Base-by-base conservation (phyloP, 2,888 invertebrate species). In the Chrysina gloriosa region DNA sequence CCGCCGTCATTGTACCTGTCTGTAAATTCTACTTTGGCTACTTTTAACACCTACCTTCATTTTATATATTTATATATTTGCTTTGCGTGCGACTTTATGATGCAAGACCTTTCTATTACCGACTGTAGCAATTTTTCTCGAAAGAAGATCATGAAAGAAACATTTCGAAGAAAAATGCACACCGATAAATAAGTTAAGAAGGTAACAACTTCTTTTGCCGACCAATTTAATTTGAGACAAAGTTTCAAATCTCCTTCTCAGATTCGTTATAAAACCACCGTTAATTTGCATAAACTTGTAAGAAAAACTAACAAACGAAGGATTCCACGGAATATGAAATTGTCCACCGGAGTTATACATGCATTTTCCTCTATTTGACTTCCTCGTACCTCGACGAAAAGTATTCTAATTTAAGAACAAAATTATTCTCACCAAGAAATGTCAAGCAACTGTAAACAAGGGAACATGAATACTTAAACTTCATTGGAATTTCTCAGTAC, bases 231-330 rank as follows among this genome's bases (percentile, higher is more conserved):
- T 45, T 45, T 9, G 16, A 14, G n/a, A 45, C 48, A 48, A 23
- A 48, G 14, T 27, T 29, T 29, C n/a, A n/a, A n/a, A n/a, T n/a
- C n/a, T n/a, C n/a, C n/a, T n/a, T n/a, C n/a, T n/a, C n/a, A n/a
- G n/a, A n/a, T n/a, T n/a, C 52, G 9, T 52, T 52, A 29, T 14
- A 14, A 29, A 52, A 52, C 3, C 11, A 14, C 16, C 52, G 14
- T 29, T 19, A 52, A 52, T 52, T 52, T 52, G 52, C 52, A 52
- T 52, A 52, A 52, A 52, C 52, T 29, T 52, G 52, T 9, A 14
- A 14, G 42, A 4, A 29, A 52, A 52, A 52, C 19, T 29, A 14
- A 23, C 14, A 11, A 14, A 52, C 29, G 52, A 16, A 52, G 16
- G 31, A 14, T 31, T 39, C 39, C 23, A 23, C 6, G 23, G 7